Evolutionary conservation across 2,113 vertebrate genomes (phyloP).

Genomic region (Upupa epops): DNA sequence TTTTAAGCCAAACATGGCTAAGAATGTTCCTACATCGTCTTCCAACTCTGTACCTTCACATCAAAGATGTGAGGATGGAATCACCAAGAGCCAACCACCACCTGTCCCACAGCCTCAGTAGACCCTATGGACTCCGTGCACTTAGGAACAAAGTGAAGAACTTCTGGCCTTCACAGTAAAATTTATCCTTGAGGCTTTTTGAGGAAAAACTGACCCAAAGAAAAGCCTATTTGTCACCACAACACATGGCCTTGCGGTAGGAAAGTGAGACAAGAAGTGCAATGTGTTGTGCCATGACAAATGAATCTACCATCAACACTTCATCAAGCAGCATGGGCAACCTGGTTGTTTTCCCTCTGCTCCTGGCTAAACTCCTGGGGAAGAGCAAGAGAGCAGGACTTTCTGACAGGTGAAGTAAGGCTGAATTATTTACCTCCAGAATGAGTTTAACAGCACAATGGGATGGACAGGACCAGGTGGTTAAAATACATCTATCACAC

Average conservation of each 20-base stretch:
- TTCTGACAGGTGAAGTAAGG: neutral
- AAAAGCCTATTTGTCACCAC: neutral
- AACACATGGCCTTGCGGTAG: neutral
- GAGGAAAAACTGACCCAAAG: neutral
- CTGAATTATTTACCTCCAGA: neutral
- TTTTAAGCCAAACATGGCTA: neutral
- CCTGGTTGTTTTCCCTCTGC: neutral
- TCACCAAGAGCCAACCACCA: neutral
- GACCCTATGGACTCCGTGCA: neutral
- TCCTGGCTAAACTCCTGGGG: neutral
- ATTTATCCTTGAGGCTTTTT: neutral
- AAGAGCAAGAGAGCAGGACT: neutral
- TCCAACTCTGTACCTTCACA: neutral
- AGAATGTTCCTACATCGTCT: neutral
- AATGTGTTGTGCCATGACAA: neutral
- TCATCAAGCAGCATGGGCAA: neutral
- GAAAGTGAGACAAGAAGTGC: neutral
- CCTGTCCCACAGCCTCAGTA: neutral
- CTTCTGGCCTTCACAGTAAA: neutral
- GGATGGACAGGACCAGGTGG: neutral
- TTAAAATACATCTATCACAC: neutral
- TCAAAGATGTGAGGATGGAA: neutral
- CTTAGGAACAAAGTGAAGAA: neutral
- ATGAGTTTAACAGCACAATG: neutral
- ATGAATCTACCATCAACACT: neutral